Percentiles rank a stretch among this genome's conserved stretches.
phyloP scores from a whole-genome alignment of 2,797 vertebrate genomes.

The Coregonus ussuriensis region DNA sequence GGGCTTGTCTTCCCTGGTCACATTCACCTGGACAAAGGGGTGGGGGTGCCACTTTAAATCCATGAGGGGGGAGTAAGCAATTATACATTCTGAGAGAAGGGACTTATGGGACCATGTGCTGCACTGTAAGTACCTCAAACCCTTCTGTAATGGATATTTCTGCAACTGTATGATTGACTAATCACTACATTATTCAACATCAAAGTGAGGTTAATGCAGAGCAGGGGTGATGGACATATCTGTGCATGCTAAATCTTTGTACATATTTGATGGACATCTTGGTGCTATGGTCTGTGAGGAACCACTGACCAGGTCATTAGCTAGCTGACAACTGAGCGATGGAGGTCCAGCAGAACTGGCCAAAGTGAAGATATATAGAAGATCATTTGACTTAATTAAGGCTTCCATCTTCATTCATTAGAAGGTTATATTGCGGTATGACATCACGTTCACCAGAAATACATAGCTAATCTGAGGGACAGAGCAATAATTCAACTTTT shows the following conservation, averaged over 20 bases:
- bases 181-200: conserved; percentile 13
- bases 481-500: conserved; percentile 26
- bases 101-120: not conserved
- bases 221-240: not conserved
- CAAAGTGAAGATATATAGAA: conserved; percentile 4
- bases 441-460: conserved; percentile 10
- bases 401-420: conserved; percentile 48
- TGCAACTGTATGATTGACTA: conserved; percentile 7
- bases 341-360: conserved; percentile 6
- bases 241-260: conserved; percentile 6
- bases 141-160: not conserved
- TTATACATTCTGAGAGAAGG: not conserved
- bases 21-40: conserved; percentile 83
- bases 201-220: not conserved
- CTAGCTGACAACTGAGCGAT: conserved; percentile 51
- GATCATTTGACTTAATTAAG: conserved; percentile 31
- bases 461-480: conserved; percentile 24
- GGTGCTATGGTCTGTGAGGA: conserved; percentile 25
- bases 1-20: conserved; percentile 89
- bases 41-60: conserved; percentile 12
- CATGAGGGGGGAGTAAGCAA: not conserved
- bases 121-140: conserved; percentile 1
- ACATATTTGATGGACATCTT: conserved; percentile 31
- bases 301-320: conserved; percentile 51
- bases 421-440: conserved; percentile 21